phyloP scores from a whole-genome alignment of 2,888 invertebrate genomes.

The Apamea anceps region DNA sequence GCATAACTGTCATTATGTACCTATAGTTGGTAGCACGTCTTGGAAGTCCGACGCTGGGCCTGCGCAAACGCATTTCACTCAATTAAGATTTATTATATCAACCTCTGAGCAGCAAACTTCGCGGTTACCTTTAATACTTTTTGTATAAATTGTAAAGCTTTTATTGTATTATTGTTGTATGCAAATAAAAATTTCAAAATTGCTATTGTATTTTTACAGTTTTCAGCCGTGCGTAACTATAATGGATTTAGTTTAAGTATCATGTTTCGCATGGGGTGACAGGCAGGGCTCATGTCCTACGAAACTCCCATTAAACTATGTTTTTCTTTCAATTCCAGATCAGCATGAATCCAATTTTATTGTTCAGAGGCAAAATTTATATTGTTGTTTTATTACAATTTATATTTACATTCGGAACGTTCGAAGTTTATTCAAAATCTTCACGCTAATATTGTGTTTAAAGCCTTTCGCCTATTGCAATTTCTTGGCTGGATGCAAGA shows the following conservation, averaged over 20 bases:
- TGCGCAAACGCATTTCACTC: conserved; percentile 7
- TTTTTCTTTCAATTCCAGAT: conserved; percentile 60
- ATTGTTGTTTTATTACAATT: conserved; percentile 63
- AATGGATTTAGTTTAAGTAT: conserved; percentile 36
- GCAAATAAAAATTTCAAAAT: conserved; percentile 15
- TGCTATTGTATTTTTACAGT: conserved; percentile 49
- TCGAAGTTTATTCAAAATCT: conserved; percentile 60
- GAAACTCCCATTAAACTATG: conserved; percentile 40
- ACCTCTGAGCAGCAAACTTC: conserved; percentile 10
- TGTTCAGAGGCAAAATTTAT: conserved; percentile 64
- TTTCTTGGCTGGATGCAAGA: conserved; percentile 66
- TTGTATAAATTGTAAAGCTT: conserved; percentile 11
- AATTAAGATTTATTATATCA: conserved; percentile 46
- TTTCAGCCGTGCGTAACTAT: conserved; percentile 32
- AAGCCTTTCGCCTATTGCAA: conserved; percentile 67
- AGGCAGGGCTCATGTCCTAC: conserved; percentile 47
- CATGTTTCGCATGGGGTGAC: conserved; percentile 41
- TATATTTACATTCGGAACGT: conserved; percentile 60
- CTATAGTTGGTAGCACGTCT: conserved; percentile 12
- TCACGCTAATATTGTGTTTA: conserved; percentile 68
- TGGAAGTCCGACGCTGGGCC: not conserved
- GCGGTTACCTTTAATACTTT: not conserved
- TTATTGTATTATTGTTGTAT: conserved; percentile 22
- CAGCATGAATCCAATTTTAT: conserved; percentile 66
- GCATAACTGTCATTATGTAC: conserved; percentile 5